Evolutionary conservation across 2,888 invertebrate species (phyloP).

Genomic region (Eupeodes latifasciatus): DNA sequence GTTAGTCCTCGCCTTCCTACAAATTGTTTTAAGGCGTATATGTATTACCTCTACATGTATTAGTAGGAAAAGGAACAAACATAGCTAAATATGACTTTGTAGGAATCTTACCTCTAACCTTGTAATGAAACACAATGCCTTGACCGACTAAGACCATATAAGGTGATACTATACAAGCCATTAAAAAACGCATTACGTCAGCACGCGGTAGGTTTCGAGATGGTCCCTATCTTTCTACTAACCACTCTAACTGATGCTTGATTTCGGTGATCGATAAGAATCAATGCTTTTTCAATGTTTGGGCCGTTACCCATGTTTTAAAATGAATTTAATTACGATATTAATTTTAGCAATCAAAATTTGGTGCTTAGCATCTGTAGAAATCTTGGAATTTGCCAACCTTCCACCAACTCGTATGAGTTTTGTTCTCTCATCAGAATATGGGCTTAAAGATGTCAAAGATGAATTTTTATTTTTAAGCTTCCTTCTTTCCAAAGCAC

Average conservation of each 20-base stretch:
- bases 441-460: neutral
- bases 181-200: neutral
- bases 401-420: too few species aligned
- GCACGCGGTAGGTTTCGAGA: too few species aligned
- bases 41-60: too few species aligned
- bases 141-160: neutral
- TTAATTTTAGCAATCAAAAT: constrained; percentile 11
- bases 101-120: neutral
- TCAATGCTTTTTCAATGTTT: neutral
- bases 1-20: too few species aligned
- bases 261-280: neutral
- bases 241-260: neutral
- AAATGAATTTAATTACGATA: neutral
- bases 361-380: constrained; percentile 3
- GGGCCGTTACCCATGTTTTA: neutral
- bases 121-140: neutral
- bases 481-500: neutral
- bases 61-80: too few species aligned
- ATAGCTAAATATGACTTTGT: too few species aligned
- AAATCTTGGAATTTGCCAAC: neutral
- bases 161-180: neutral
- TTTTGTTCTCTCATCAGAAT: neutral
- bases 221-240: neutral
- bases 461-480: neutral
- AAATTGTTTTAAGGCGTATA: too few species aligned